A percentile compares a stretch with the other conserved stretches of the same genome.
Conservation (phyloP, 2,113 vertebrate genomes). For the Potamarius usumacintae region DNA sequence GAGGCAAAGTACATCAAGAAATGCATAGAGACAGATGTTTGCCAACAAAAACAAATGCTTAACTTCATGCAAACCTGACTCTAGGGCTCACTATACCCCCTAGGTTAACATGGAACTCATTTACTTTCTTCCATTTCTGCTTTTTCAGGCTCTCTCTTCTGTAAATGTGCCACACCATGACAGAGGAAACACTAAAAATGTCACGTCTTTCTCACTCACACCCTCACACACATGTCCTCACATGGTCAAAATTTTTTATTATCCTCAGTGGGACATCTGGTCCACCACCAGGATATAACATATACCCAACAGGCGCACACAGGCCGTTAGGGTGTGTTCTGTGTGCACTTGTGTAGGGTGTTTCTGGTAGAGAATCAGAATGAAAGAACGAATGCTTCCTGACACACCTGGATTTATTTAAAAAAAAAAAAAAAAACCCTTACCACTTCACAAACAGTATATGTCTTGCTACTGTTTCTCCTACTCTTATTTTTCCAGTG, state of each 20-base stretch:
- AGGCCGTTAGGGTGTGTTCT: constrained; percentile 20
- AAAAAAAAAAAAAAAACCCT: neutral
- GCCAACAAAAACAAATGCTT: neutral
- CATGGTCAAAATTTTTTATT: neutral
- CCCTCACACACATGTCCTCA: constrained; percentile 53
- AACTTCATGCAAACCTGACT: neutral
- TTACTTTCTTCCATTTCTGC: neutral
- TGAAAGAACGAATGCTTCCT: constrained; percentile 15
- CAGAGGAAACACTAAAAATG: constrained; percentile 56
- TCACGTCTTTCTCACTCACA: constrained; percentile 27
- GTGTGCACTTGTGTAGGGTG: neutral
- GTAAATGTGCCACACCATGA: constrained; percentile 60
- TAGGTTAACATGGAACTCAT: neutral
- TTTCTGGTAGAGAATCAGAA: constrained; percentile 19
- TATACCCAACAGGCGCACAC: neutral
- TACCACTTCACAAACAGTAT: neutral
- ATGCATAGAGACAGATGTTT: neutral
- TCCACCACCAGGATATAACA: neutral
- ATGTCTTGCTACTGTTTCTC: neutral
- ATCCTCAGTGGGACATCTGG: neutral
- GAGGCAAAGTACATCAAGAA: neutral
- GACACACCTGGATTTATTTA: constrained; percentile 24
- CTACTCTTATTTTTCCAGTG: neutral
- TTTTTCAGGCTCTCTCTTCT: neutral
- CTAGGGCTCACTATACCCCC: neutral